phyloP scores from a whole-genome alignment of 2,113 vertebrate species.

The Monopterus albus region DNA sequence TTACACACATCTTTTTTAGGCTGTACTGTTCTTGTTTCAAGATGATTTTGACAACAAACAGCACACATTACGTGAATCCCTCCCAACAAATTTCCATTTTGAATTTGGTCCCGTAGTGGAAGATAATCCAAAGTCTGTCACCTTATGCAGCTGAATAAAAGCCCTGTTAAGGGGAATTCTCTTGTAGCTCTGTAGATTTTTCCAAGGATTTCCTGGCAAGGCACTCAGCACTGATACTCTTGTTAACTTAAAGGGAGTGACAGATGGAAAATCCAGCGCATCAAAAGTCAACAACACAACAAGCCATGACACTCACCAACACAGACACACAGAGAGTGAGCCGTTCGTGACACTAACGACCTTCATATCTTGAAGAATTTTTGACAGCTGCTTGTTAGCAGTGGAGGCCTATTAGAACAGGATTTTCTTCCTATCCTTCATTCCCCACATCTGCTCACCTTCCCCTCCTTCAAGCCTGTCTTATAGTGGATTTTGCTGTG shows the following conservation, averaged over 20 bases:
- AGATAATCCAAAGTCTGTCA: conserved; percentile 24
- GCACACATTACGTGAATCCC: conserved; percentile 5
- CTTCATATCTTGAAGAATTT: conserved; percentile 54
- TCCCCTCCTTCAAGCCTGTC: conserved; percentile 22
- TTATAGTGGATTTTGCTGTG: conserved; percentile 1
- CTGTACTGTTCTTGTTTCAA: neutral
- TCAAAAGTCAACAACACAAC: conserved; percentile 59
- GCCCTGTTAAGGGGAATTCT: conserved; percentile 6
- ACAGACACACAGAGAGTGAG: conserved; percentile 3
- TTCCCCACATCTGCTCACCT: conserved; percentile 27
- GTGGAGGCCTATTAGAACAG: conserved; percentile 39
- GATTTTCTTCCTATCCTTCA: conserved; percentile 15
- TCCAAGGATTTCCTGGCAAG: conserved; percentile 9
- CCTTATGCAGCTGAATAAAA: conserved; percentile 37
- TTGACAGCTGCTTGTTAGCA: conserved; percentile 67
- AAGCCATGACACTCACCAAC: conserved; percentile 10
- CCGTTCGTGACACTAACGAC: conserved; percentile 62
- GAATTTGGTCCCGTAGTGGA: conserved; percentile 8
- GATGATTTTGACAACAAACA: neutral
- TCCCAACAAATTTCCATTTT: conserved; percentile 13
- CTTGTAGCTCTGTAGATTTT: conserved; percentile 23
- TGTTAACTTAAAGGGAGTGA: conserved; percentile 60
- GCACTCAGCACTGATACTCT: conserved; percentile 24
- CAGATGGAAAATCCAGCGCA: conserved; percentile 43
- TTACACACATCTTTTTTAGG: neutral